Base-by-base conservation (phyloP, 2,797 vertebrate genomes). In the Psittacula echo region DNA sequence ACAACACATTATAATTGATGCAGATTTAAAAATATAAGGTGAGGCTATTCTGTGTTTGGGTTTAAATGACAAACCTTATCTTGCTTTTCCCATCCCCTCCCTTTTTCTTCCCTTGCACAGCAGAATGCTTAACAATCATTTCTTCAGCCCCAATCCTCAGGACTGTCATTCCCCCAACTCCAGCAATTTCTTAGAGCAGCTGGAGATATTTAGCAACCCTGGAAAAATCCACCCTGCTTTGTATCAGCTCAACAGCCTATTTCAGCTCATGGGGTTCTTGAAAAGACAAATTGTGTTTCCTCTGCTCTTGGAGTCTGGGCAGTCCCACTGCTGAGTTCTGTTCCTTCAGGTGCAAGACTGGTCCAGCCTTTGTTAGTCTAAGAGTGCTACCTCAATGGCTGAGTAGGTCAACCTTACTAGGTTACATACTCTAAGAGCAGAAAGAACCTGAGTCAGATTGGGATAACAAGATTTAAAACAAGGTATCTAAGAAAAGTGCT, bases 1-100 rank as follows among this genome's bases (percentile, higher is more conserved):
- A 93, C 83, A 86, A 95, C 80, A 93, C 85, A 53, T 88, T 93
- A 76, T 88, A 93, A 96, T 87, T 94, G 94, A 95, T 93, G 91
- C 89, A 97, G 87, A 94, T 96, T 90, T 91, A 79, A 84, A 96
- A 95, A 93, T 94, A 90, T 1, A 88, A 96, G 93, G 93, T 94
- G 92, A 97, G 87, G 89, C 93, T 93, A 91, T 94, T 94, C 92
- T 54, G 45, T 82, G 34, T 76, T 93, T 77, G 7, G 22, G 1
- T 93, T 92, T 94, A 86, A 93, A 92, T 91, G 96, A 91, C 91
- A 96, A 94, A 89, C 75, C 94, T 97, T 97, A 93, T 94, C 96
- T 94, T 26, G 0, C 48, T 96, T 96, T 97, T 96, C 93, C 95
- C 94, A 95, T 96, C 92, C 94, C 92, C 96, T 96, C 93, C 93